Evolutionary conservation across 2,797 vertebrate species (phyloP).

Genomic region (Catharus ustulatus): DNA sequence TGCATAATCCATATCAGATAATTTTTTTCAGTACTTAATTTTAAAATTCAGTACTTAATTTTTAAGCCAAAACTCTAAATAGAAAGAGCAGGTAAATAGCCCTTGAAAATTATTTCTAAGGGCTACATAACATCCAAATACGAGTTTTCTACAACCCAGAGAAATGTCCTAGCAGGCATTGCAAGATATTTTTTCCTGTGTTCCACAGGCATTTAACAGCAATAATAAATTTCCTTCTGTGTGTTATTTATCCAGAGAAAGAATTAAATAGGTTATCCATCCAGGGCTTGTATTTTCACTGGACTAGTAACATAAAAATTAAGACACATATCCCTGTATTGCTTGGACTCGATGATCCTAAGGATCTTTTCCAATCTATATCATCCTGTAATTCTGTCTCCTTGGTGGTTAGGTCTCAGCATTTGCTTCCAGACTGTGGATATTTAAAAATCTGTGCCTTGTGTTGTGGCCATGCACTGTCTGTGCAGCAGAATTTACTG

Average conservation of each 20-base stretch:
- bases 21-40: not conserved
- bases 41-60: not conserved
- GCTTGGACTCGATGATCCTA: not conserved
- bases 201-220: not conserved
- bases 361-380: not conserved
- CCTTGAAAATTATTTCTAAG: not conserved
- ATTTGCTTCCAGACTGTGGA: not conserved
- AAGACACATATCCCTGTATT: not conserved
- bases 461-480: not conserved
- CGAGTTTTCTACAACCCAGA: not conserved
- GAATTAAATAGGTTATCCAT: not conserved
- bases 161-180: not conserved
- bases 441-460: not conserved
- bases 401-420: not conserved
- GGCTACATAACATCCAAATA: not conserved
- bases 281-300: not conserved
- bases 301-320: not conserved
- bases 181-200: not conserved
- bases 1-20: not conserved
- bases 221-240: not conserved
- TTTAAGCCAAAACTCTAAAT: not conserved
- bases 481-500: not conserved
- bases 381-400: not conserved
- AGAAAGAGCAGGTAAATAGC: not conserved
- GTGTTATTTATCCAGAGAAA: not conserved